Evolutionary conservation across 2,888 invertebrate genomes (phyloP), one percentile per base, ranked within the genome.

Genomic region (Zele albiditarsus): DNA sequence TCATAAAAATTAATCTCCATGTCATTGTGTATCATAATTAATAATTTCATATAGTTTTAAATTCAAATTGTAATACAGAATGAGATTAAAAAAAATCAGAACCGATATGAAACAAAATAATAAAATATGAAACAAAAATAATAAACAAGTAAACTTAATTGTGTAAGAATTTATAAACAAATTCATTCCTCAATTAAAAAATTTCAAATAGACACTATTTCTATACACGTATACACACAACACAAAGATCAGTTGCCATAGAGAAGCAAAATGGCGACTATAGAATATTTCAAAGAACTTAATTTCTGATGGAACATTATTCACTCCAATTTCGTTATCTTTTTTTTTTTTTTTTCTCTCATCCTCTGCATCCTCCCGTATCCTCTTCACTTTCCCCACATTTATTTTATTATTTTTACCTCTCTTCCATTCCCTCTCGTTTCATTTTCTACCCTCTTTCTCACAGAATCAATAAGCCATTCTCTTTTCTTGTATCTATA

Each of bases 381-480:
- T n/a, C n/a, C n/a, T n/a, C n/a, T 46, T n/a, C 46, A 3, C 46
- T 46, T 3, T 46, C n/a, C n/a, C 46, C 46, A 46, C n/a, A n/a
- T 46, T n/a, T 46, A 46, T 46, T 46, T 14, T 46, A n/a, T 14
- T 14, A n/a, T 14, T 46, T 16, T 46, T 46, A 75, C 80, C 67
- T 69, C 78, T 53, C 78, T 76, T 73, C 67, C 53, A 76, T 73
- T 73, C 28, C 31, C 77, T 74, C 75, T 74, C 42, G 62, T 42
- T 46, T 68, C 78, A 62, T 66, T 72, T 65, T 58, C 53, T 71
- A 57, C 71, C 25, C 49, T 79, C 79, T 79, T 75, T 82, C 80
- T 82, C 81, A 76, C 75, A 74, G 82, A 82, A 82, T 83, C 81
- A 82, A 83, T 83, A 83, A 81, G 78, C 79, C 77, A 80, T 82